Evolutionary conservation across 1,140 invertebrate species (phyloP).

Genomic region (Dermatophagoides farinae): DNA sequence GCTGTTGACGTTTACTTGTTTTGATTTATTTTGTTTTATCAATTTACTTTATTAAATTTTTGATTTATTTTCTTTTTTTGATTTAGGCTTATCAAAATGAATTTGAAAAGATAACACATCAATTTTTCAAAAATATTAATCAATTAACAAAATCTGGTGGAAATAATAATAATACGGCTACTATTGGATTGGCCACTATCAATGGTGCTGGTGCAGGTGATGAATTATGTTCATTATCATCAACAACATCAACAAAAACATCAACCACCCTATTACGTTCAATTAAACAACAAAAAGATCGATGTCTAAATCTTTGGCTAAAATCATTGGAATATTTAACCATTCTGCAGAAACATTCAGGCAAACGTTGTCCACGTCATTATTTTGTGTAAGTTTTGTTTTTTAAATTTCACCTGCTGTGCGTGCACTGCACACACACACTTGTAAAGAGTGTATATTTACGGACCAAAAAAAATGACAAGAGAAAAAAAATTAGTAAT

Average conservation of each 20-base stretch:
- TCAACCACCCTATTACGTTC: neutral
- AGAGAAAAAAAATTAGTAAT: too few relatives aligned
- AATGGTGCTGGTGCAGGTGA: neutral
- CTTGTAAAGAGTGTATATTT: too few relatives aligned
- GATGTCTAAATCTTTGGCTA: conserved; percentile 12
- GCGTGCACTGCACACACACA: too few relatives aligned
- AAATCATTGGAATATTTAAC: conserved; percentile 13
- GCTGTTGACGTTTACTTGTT: too few relatives aligned
- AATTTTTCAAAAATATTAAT: conserved; percentile 10
- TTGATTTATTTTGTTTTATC: too few relatives aligned
- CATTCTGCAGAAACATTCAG: conserved; percentile 11
- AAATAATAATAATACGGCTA: neutral
- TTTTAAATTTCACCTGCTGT: neutral
- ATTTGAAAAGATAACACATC: conserved; percentile 11
- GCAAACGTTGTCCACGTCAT: conserved; percentile 11
- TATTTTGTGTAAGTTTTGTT: neutral
- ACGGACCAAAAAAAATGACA: too few relatives aligned
- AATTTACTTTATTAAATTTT: neutral
- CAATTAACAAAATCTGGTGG: conserved; percentile 1
- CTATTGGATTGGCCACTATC: neutral
- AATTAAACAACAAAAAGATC: neutral
- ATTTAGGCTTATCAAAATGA: conserved; percentile 13
- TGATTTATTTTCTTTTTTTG: neutral
- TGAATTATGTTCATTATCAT: neutral
- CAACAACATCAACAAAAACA: neutral